Evolutionary conservation across 1,140 invertebrate genomes (phyloP).

Genomic region (Notospermus geniculatus): DNA sequence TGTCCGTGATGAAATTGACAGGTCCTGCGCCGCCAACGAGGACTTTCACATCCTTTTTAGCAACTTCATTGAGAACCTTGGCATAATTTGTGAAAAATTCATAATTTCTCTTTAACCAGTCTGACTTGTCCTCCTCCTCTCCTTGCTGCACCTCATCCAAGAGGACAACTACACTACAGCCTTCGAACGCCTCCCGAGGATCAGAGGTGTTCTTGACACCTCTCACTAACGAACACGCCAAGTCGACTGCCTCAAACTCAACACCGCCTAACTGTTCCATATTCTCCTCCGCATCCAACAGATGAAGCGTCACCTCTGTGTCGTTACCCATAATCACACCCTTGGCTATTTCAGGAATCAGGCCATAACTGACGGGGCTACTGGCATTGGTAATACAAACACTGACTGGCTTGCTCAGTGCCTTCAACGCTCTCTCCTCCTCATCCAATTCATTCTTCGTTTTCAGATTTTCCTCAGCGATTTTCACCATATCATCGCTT

Average conservation of each 20-base stretch:
- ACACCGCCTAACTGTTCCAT: constrained; percentile 33
- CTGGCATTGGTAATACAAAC: constrained; percentile 50
- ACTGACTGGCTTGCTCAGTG: constrained; percentile 39
- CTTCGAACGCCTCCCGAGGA: constrained; percentile 40
- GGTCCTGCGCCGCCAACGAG: constrained; percentile 45
- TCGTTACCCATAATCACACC: constrained; percentile 44
- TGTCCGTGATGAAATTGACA: constrained; percentile 44
- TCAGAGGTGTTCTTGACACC: constrained; percentile 35
- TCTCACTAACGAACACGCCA: constrained; percentile 38
- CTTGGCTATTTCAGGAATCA: constrained; percentile 36
- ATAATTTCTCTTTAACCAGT: constrained; percentile 42
- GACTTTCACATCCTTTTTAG: constrained; percentile 39
- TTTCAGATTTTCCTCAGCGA: constrained; percentile 43
- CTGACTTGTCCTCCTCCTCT: constrained; percentile 30
- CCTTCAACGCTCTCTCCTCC: constrained; percentile 34
- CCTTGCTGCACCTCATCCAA: constrained; percentile 40
- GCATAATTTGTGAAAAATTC: constrained; percentile 41
- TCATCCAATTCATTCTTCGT: constrained; percentile 43
- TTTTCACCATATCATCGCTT: constrained; percentile 46
- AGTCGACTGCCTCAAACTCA: constrained; percentile 46
- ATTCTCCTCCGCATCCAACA: constrained; percentile 32
- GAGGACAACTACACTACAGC: constrained; percentile 41
- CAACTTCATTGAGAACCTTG: constrained; percentile 39
- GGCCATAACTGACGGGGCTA: constrained; percentile 33
- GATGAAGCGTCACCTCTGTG: constrained; percentile 38